These are phyloP conservation scores for Styela plicata DNA, from an alignment of 23 tunicate species.

Conservation along the genomic window DNA sequence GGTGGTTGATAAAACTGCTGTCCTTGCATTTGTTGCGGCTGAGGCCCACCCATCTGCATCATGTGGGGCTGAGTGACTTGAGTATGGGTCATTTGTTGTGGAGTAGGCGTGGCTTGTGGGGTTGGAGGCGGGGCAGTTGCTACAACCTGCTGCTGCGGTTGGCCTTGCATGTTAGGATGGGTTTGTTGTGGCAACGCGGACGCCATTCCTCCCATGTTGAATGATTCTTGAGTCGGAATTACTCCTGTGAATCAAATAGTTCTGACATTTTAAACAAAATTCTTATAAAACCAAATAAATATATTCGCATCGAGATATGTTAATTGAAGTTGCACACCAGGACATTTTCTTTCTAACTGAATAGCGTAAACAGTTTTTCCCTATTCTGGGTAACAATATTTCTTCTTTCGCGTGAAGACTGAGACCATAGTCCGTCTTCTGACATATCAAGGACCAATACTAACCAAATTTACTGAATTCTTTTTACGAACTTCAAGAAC, in stretches of 20 bases:
- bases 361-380: no score
- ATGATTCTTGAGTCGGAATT: slow-evolving; percentile 29
- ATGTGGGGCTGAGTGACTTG: slow-evolving; percentile 5
- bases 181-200: slow-evolving; percentile 43
- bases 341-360: no score
- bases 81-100: slow-evolving; percentile 33
- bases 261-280: no score
- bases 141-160: slow-evolving; percentile 27
- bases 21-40: slow-evolving; percentile 7
- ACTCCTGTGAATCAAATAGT: background rate
- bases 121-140: slow-evolving; percentile 78
- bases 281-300: no score
- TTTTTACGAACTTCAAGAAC: no score
- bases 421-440: no score
- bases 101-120: slow-evolving; percentile 44
- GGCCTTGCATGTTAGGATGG: slow-evolving; percentile 13
- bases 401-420: no score
- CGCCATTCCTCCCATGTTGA: slow-evolving; percentile 56
- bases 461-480: no score
- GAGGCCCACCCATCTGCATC: slow-evolving; percentile 11
- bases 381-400: no score
- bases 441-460: no score
- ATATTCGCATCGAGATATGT: no score
- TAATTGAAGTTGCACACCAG: no score
- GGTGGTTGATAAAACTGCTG: slow-evolving; percentile 32